A percentile compares a stretch with the other conserved stretches of the same genome.
phyloP scores from a whole-genome alignment of 1,140 invertebrate genomes.

The Drosophila baimaii region DNA sequence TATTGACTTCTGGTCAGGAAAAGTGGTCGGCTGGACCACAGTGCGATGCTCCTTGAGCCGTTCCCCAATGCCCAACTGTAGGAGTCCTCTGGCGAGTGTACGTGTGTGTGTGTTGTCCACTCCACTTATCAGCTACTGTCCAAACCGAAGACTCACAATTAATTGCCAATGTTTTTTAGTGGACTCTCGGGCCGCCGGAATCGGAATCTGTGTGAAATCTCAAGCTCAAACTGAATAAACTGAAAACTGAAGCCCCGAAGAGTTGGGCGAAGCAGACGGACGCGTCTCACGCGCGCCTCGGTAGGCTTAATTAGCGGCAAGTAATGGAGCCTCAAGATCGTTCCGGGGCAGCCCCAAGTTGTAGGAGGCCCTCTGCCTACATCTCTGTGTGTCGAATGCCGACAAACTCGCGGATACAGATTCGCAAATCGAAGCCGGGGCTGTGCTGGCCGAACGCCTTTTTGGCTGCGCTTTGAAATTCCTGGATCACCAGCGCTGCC shows the following conservation, averaged over 20 bases:
- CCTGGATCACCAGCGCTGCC: slow-evolving; percentile 49
- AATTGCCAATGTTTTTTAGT: slow-evolving; percentile 79
- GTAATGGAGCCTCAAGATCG: slow-evolving; percentile 66
- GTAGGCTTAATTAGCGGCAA: slow-evolving; percentile 81
- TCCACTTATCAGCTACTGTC: slow-evolving; percentile 79
- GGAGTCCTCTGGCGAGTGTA: slow-evolving; percentile 17
- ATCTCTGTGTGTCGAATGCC: slow-evolving; percentile 43
- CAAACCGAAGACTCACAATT: slow-evolving; percentile 71
- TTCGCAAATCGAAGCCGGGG: slow-evolving; percentile 53
- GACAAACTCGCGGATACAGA: slow-evolving; percentile 33
- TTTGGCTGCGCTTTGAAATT: slow-evolving; percentile 64
- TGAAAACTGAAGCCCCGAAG: slow-evolving; percentile 20
- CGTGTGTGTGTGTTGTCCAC: slow-evolving; percentile 65
- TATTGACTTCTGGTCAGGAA: too few species aligned
- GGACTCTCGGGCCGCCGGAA: slow-evolving; percentile 42
- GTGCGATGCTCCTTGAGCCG: slow-evolving; percentile 45
- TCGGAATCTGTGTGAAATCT: slow-evolving; percentile 81
- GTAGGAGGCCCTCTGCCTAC: slow-evolving; percentile 58
- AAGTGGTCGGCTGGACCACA: too few species aligned
- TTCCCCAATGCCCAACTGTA: slow-evolving; percentile 23
- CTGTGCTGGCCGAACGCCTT: slow-evolving; percentile 28
- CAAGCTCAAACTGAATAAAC: slow-evolving; percentile 45
- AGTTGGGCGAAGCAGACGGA: slow-evolving; percentile 8
- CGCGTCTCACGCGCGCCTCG: slow-evolving; percentile 67
- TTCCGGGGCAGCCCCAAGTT: slow-evolving; percentile 47